These are phyloP conservation scores for Frankliniella fusca DNA, from an alignment of 2,888 invertebrate genomes.

Conservation along the genomic window DNA sequence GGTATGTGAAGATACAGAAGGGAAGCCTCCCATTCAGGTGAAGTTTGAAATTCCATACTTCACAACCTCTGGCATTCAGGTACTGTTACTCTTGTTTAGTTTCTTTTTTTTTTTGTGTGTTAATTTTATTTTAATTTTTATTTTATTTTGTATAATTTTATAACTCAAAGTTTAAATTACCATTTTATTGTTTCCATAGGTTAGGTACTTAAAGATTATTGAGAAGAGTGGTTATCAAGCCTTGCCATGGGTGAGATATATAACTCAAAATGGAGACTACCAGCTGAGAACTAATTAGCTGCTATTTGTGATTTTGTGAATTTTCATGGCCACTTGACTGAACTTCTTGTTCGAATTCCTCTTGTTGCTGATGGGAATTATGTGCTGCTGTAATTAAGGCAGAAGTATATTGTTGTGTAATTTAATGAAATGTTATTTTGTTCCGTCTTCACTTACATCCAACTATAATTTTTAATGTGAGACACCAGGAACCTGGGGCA, in stretches of 20 bases:
- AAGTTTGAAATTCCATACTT: conserved; percentile 69
- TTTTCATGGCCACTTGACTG: background rate
- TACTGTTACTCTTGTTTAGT: conserved; percentile 40
- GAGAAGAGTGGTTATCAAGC: conserved; percentile 69
- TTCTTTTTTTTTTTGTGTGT: background rate
- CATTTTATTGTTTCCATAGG: conserved; percentile 39
- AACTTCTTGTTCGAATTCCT: background rate
- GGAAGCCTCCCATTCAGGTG: conserved; percentile 62
- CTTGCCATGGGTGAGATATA: conserved; percentile 65
- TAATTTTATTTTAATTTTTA: conserved; percentile 17
- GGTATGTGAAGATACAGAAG: conserved; percentile 58
- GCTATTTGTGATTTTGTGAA: background rate
- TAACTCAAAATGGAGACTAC: conserved; percentile 68
- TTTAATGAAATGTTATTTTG: conserved; percentile 21
- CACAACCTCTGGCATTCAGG: conserved; percentile 66
- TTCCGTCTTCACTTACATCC: background rate
- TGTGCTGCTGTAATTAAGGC: background rate
- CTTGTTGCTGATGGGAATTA: background rate
- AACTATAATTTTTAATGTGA: background rate
- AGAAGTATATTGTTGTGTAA: conserved; percentile 23
- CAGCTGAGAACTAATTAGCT: conserved; percentile 56
- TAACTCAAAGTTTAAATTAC: background rate
- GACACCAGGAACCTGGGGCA: background rate
- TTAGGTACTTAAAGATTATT: conserved; percentile 65
- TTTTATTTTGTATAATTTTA: background rate